Evolutionary conservation across 2,888 invertebrate species (phyloP).

Genomic region (Amiota communis): DNA sequence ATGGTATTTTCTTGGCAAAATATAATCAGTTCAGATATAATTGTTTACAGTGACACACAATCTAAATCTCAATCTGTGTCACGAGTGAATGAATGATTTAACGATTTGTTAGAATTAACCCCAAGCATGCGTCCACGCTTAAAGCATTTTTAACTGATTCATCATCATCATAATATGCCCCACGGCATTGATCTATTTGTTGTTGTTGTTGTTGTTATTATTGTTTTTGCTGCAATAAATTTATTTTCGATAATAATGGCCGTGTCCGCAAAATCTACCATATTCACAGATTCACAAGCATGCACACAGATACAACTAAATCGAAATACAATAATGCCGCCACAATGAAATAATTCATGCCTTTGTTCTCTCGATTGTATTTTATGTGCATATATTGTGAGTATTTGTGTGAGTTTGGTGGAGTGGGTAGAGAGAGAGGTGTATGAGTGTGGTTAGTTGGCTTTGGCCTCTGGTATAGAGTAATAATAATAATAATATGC

Average conservation of each 20-base stretch:
- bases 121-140: too few relatives aligned
- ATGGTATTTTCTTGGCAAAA: too few relatives aligned
- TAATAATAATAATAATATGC: slow-evolving; percentile 66
- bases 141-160: too few relatives aligned
- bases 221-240: slow-evolving; percentile 12
- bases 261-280: slow-evolving; percentile 6
- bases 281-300: slow-evolving; percentile 22
- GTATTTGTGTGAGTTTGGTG: not conserved
- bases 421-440: too few relatives aligned
- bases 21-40: too few relatives aligned
- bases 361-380: not conserved
- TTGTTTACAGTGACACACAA: too few relatives aligned
- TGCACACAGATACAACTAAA: not conserved
- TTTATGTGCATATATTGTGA: not conserved
- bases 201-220: slow-evolving; percentile 6
- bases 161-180: too few relatives aligned
- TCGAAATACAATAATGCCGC: not conserved
- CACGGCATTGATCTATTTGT: not conserved
- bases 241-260: slow-evolving; percentile 23
- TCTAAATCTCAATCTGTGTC: too few relatives aligned
- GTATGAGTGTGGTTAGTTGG: not conserved
- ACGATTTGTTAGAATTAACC: too few relatives aligned
- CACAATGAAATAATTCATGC: slow-evolving; percentile 13
- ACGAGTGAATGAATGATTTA: too few relatives aligned
- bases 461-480: slow-evolving; percentile 7